phyloP scores from a whole-genome alignment of 2,797 vertebrate genomes.

The Pangasius macronema region DNA sequence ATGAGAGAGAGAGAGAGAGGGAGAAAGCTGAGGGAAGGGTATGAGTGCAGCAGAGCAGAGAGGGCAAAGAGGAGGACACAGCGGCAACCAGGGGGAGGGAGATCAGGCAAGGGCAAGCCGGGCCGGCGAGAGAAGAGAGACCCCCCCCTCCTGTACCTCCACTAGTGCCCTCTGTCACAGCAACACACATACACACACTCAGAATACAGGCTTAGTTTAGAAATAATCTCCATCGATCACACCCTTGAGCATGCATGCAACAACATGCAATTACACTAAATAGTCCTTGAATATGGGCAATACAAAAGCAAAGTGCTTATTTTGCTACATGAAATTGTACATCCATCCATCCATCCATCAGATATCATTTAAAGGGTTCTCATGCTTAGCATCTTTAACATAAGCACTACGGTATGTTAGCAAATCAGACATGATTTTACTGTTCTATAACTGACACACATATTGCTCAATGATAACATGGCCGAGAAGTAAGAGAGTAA shows the following conservation, averaged over 20 bases:
- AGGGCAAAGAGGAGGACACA: slow-evolving; percentile 98
- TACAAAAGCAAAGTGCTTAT: slow-evolving; percentile 14
- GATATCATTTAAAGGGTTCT: background rate
- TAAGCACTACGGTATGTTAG: background rate
- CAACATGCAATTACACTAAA: slow-evolving; percentile 62
- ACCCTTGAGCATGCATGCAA: slow-evolving; percentile 33
- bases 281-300: slow-evolving; percentile 36
- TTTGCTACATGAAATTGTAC: slow-evolving; percentile 25
- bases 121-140: slow-evolving; percentile 73
- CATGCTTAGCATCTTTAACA: background rate
- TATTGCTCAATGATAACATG: background rate
- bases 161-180: slow-evolving; percentile 41
- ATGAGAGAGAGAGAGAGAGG: slow-evolving; percentile 75
- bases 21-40: slow-evolving; percentile 62
- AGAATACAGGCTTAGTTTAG: slow-evolving; percentile 35
- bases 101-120: slow-evolving; percentile 77
- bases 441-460: background rate
- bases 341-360: slow-evolving; percentile 25
- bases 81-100: slow-evolving; percentile 81
- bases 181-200: slow-evolving; percentile 18
- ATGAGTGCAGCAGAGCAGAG: slow-evolving; percentile 88
- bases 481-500: slow-evolving; percentile 44
- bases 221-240: slow-evolving; percentile 46
- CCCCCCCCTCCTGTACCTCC: slow-evolving; percentile 47
- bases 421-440: background rate